These are phyloP conservation scores for Mastigias papua DNA, from an alignment of 30 jellyfish, hydroid and myxozoan species.

Conservation along the genomic window DNA sequence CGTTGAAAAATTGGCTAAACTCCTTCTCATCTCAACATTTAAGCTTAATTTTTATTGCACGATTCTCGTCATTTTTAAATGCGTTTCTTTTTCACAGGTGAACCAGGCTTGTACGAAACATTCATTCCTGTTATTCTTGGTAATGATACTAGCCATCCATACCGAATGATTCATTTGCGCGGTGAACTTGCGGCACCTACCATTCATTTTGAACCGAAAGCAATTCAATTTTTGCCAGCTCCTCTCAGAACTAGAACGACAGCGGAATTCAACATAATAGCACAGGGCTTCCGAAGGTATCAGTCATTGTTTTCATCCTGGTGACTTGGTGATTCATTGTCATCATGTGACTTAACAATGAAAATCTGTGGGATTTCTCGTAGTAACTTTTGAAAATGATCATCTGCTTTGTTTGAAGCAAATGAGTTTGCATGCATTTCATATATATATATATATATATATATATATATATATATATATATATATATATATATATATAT, in stretches of 20 bases:
- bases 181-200: constrained; percentile 86
- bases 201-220: constrained; percentile 72
- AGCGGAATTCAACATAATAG: constrained; percentile 57
- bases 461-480: too few species aligned
- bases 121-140: constrained; percentile 80
- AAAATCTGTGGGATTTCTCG: too few species aligned
- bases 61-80: not conserved
- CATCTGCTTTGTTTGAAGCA: too few species aligned
- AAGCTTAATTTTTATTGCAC: not conserved
- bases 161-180: constrained; percentile 57
- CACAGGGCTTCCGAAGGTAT: constrained; percentile 84
- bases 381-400: too few species aligned
- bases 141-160: constrained; percentile 68
- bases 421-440: too few species aligned
- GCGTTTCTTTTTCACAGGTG: constrained; percentile 43
- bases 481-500: too few species aligned
- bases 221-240: constrained; percentile 73
- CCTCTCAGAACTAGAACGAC: constrained; percentile 81
- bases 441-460: too few species aligned
- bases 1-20: too few species aligned
- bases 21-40: too few species aligned
- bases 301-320: too few species aligned
- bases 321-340: too few species aligned
- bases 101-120: constrained; percentile 75
- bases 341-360: too few species aligned